These are phyloP conservation scores for Chorisops tibialis DNA, from an alignment of 2,888 invertebrate species.

Conservation along the genomic window DNA sequence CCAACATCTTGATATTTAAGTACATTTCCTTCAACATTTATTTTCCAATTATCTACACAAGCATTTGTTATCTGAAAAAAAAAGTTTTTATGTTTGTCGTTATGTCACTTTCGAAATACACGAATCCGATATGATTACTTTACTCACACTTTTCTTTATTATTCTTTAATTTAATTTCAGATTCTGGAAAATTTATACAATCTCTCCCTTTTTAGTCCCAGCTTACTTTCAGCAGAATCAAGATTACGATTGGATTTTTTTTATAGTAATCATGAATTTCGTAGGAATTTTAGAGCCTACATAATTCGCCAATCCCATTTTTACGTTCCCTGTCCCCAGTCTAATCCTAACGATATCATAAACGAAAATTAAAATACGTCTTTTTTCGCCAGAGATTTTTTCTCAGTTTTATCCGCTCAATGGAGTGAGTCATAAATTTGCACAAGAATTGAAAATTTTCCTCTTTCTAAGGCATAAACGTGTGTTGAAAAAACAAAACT, in stretches of 20 bases:
- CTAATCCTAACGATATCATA: slow-evolving; percentile 15
- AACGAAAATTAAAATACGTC: slow-evolving; percentile 23
- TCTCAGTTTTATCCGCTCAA: slow-evolving; percentile 7
- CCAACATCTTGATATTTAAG: too few species aligned
- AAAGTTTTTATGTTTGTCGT: too few species aligned
- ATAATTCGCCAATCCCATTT: slow-evolving; percentile 1
- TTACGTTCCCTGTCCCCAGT: background rate
- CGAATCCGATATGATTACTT: too few species aligned
- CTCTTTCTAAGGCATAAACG: background rate
- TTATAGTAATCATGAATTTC: background rate
- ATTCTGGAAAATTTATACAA: too few species aligned
- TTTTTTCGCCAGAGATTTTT: background rate
- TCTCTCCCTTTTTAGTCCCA: too few species aligned
- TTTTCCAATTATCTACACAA: too few species aligned
- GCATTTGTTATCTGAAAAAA: too few species aligned
- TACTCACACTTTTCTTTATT: too few species aligned
- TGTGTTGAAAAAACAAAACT: slow-evolving; percentile 1
- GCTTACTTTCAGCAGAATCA: too few species aligned
- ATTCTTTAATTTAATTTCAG: too few species aligned
- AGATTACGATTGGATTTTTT: background rate
- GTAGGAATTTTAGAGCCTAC: background rate
- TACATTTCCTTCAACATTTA: too few species aligned
- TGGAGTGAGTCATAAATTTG: slow-evolving; percentile 19
- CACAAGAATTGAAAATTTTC: slow-evolving; percentile 17
- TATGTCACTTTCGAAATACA: too few species aligned